phyloP scores from a whole-genome alignment of 2,888 invertebrate genomes.

The Aphodius granarius region DNA sequence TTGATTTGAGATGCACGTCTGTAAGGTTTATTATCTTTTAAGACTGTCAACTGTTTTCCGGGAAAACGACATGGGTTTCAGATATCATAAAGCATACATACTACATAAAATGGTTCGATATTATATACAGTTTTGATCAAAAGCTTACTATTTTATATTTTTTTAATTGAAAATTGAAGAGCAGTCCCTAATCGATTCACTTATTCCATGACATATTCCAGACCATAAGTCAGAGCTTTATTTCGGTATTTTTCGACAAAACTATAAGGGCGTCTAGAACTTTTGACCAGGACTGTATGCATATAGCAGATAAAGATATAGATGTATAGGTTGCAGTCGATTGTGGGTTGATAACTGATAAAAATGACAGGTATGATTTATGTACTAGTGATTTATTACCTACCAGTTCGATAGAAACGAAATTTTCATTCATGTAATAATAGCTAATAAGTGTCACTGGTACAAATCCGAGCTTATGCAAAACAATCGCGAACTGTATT shows the following conservation, averaged over 20 bases:
- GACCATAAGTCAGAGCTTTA: too few species aligned
- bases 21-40: slow-evolving; percentile 30
- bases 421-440: background rate
- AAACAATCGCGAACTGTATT: background rate
- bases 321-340: background rate
- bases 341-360: background rate
- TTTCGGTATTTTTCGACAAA: too few species aligned
- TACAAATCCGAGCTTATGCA: background rate
- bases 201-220: too few species aligned
- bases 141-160: background rate
- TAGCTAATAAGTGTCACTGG: background rate
- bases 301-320: background rate
- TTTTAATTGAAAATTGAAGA: too few species aligned
- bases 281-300: background rate
- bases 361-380: background rate
- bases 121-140: background rate
- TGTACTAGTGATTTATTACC: background rate
- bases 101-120: background rate
- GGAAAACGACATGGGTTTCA: slow-evolving; percentile 14
- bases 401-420: background rate
- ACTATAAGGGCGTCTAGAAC: background rate
- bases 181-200: too few species aligned
- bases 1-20: slow-evolving; percentile 21
- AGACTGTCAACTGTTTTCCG: slow-evolving; percentile 31
- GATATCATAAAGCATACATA: background rate